Evolutionary conservation across 2,797 vertebrate species (phyloP).

Genomic region (Muscicapa comitata): DNA sequence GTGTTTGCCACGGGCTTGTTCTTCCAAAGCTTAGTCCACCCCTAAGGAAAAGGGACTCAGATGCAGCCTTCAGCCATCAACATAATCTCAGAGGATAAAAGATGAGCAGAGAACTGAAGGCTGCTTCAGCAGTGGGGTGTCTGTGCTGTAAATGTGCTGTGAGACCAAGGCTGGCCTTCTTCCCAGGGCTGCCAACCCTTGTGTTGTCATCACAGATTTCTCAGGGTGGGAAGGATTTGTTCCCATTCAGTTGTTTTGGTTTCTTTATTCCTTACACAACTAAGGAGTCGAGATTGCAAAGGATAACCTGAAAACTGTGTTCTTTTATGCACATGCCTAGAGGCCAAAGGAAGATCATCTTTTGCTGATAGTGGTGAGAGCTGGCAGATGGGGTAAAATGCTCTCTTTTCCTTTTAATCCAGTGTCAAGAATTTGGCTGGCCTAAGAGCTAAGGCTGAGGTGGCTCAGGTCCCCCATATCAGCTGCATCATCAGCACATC

Average conservation of each 20-base stretch:
- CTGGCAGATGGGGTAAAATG: background rate
- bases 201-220: background rate
- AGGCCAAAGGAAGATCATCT: background rate
- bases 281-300: background rate
- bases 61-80: background rate
- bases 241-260: background rate
- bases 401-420: background rate
- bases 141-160: background rate
- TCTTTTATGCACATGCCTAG: background rate
- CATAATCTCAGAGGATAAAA: background rate
- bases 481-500: background rate
- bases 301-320: background rate
- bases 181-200: background rate
- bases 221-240: background rate
- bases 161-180: background rate
- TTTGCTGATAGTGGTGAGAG: background rate
- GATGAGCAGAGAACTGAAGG: background rate
- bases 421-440: background rate
- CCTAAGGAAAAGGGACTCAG: background rate
- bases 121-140: background rate
- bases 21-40: background rate
- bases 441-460: background rate
- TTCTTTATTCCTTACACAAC: background rate
- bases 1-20: background rate
- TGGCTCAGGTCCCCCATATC: rapidly evolving